Base-by-base conservation (phyloP, 2,888 invertebrate genomes). In the Nasonovia ribisnigri region DNA sequence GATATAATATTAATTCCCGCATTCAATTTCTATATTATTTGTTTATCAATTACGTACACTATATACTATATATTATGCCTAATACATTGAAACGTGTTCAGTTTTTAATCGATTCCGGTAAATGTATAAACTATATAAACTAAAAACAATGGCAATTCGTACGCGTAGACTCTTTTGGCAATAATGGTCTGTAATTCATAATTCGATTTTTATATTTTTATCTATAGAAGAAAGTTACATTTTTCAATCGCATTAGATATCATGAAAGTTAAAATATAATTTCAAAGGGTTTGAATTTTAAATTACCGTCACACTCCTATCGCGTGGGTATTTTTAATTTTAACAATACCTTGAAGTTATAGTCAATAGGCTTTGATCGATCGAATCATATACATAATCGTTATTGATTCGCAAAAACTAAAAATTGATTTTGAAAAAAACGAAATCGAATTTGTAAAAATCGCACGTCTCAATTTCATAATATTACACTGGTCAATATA, bases 381-480 rank as follows among this genome's bases (percentile, higher is more conserved):
- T 77, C 36, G 36, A 77, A 77, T 20, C 2, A 77, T 54, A 54
- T 20, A 77, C 3, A 16, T 77, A 54, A 54, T 54, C 54, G 26
- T 77, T 36, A 36, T 77, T 36, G 36, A 77, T 77, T 77, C 77
- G 0, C 36, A 42, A 77, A 77, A 36, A 36, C 36, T 77, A 77
- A 36, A 77, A 36, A 8, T 77, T 36, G 3, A 36, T 77, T 36
- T 36, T 20, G 36, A 77, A 29, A 11, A 11, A 86, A 46, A 43
- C n/a, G 46, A 86, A 86, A 86, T 86, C 46, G 46, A 86, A 48
- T 86, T 86, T 86, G 29, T 86, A 86, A 86, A 86, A 86, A 46
- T 29, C 46, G 16, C 46, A 46, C 86, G 43, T 86, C 6, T 46
- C 46, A 46, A 86, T 86, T 86, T 86, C 86, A 86, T 86, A 86